phyloP scores from a whole-genome alignment of 2,113 vertebrate genomes.

The Charina bottae region DNA sequence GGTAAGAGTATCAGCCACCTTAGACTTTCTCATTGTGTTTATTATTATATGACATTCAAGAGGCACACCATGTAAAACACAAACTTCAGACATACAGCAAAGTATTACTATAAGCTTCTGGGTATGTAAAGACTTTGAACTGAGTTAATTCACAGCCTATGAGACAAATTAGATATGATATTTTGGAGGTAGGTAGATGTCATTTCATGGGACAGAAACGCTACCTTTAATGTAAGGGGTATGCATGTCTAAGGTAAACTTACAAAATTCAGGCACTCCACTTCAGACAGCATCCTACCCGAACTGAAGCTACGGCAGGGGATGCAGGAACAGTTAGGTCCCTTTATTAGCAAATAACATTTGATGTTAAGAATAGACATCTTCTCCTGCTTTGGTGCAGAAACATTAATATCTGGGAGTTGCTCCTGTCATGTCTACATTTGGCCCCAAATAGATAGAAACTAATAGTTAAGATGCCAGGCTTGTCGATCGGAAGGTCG shows the following conservation, averaged over 20 bases:
- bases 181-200: too few species aligned
- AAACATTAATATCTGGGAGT: not conserved
- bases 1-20: not conserved
- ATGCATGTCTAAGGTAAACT: not conserved
- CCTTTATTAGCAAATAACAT: not conserved
- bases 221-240: too few species aligned
- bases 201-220: too few species aligned
- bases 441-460: slow-evolving; percentile 52
- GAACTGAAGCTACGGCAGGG: not conserved
- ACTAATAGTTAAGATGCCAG: too few species aligned
- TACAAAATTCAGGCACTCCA: not conserved
- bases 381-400: not conserved
- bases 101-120: too few species aligned
- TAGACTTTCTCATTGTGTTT: not conserved
- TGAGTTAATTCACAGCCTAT: not conserved
- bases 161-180: too few species aligned
- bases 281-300: too few species aligned
- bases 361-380: not conserved
- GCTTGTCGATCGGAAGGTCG: too few species aligned
- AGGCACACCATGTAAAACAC: not conserved
- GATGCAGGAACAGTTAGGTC: too few species aligned
- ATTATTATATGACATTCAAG: not conserved
- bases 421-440: slow-evolving; percentile 14
- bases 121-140: not conserved
- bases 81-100: not conserved